Base-by-base conservation (phyloP, 2,797 vertebrate species). In the Hafferia zeledoni region DNA sequence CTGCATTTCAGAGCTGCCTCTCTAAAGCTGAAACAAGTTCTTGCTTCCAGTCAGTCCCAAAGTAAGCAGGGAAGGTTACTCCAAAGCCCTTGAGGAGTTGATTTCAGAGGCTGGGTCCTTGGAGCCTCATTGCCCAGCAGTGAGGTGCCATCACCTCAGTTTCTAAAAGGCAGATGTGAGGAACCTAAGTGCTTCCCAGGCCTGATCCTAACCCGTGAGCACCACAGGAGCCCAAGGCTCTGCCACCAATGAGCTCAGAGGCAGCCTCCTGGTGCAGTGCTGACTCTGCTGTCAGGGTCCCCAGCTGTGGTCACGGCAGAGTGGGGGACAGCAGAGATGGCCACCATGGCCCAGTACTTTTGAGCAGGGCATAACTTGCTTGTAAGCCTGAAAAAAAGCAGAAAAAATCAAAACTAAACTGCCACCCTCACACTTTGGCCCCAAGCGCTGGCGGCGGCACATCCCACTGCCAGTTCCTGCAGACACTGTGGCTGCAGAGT, bases 271-370 rank as follows among this genome's bases (percentile, higher is more conserved):
- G 53, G 53, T 53, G 35, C 41, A 55, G n/a, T 5, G 0, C 41
- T 59, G 50, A 23, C 46, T 63, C 68, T 63, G 49, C 70, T 83
- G 39, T 68, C 41, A 17, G 33, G 13, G 11, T 55, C 28, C 28
- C 39, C 79, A 44, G 78, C 13, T 2, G 0, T 0, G 0, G 41
- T 35, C 6, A 2, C 55, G 47, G 31, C 31, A 65, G 57, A 22
- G 13, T 57, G 5, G 9, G 17, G 27, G 17, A 4, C 56, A 78
- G 78, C 44, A 83, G 71, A 78, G 27, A 10, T 49, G 39, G 28
- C 31, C 39, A 37, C 20, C 44, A 53, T 0, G 0, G 15, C 43
- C 60, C 28, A 31, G 28, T 47, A 33, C 27, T 25, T 57, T 57
- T 72, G 24, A 59, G 7, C 15, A 24, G 50, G 35, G 28, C 10